Evolutionary conservation across 2,113 vertebrate species (phyloP).

Genomic region (Brachypodius melanocephalos): DNA sequence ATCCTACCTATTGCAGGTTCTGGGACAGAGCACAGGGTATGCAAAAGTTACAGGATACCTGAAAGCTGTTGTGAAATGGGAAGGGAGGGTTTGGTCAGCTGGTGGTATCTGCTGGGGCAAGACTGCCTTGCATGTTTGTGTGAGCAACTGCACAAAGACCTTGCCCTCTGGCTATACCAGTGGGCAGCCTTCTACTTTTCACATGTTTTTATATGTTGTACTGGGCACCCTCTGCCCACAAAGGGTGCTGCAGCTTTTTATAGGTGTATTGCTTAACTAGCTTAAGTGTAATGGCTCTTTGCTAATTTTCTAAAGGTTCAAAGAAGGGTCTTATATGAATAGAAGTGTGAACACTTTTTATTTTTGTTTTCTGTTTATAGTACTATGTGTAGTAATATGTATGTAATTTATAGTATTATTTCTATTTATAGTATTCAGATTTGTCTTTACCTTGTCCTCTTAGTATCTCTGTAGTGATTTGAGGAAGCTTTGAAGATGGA

Average conservation of each 20-base stretch:
- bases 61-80: neutral
- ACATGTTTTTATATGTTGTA: fast-evolving
- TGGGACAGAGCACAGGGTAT: neutral
- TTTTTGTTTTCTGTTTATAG: neutral
- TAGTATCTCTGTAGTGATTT: neutral
- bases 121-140: neutral
- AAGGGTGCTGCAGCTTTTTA: neutral
- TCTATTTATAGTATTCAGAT: neutral
- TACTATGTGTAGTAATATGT: neutral
- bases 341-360: neutral
- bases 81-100: neutral
- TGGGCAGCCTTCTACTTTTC: neutral
- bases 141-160: neutral
- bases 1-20: neutral
- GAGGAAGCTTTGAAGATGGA: neutral
- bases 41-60: neutral
- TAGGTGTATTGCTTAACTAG: neutral
- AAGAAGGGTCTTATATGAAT: neutral
- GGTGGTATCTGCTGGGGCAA: neutral
- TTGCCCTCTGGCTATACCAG: fast-evolving
- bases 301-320: neutral
- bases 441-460: neutral
- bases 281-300: neutral
- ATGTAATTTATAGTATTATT: neutral
- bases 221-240: neutral